Base-by-base conservation (phyloP, 2,113 vertebrate genomes). In the Ochotona princeps region DNA sequence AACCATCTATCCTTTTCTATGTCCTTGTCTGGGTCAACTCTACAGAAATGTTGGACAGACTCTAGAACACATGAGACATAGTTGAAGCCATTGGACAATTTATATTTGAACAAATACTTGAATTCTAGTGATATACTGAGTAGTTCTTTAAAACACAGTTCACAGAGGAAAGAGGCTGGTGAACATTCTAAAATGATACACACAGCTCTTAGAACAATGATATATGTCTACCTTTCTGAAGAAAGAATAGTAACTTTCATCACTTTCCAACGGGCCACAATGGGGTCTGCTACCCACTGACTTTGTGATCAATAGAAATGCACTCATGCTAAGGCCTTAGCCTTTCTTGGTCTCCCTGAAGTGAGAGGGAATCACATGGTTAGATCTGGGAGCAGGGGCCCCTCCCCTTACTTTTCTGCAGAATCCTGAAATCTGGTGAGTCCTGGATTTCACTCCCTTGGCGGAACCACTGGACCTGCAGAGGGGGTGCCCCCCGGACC, bases 341-440 rank as follows among this genome's bases (percentile, higher is more conserved):
- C 18, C 32, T 44, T 86, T 75, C 11, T 18, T 44, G 61, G 30
- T n/a, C 70, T 73, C 79, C 32, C 17, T 17, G 28, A 82, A 87
- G 69, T 30, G 20, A 61, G 26, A 81, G 30, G 67, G 25, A 51
- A 75, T 44, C 18, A 18, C 69, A 47, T 3, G 26, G 44, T 18
- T 2, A 35, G 73, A 23, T n/a, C 18, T 18, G 9, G 49, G 38
- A 61, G 12, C n/a, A 23, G 0, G 7, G 75, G 60, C 8, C 7
- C 7, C 30, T 51, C 20, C 76, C 70, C 98, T 98, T 98, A 99
- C 99, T 99, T 98, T 99, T 99, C 94, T 99, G 99, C 25, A 99
- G 98, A 95, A 99, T 98, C 61, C 99, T 98, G 97, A 99, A 99
- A 96, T 99, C 99, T 0, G 99, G 99, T 7, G 99, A 99, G 97